Evolutionary conservation across 2,888 invertebrate genomes (phyloP).

Genomic region (Drosophila lutescens): DNA sequence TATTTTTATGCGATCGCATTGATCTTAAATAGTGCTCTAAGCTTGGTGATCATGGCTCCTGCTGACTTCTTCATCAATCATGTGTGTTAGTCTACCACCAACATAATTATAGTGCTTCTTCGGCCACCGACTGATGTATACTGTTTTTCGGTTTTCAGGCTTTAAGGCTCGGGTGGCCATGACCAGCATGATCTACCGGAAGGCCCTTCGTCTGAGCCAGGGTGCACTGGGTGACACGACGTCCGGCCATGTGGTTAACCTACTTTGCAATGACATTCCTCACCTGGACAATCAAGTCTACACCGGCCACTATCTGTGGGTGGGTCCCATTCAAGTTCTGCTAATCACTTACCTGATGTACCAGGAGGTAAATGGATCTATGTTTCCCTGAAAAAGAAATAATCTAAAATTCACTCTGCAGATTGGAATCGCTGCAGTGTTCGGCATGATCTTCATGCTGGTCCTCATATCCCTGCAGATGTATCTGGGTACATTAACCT

Average conservation of each 20-base stretch:
- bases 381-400: accelerated
- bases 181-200: constrained; percentile 89
- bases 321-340: constrained; percentile 87
- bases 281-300: constrained; percentile 85
- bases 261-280: constrained; percentile 97
- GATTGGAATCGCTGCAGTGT: constrained; percentile 86
- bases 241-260: constrained; percentile 91
- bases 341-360: constrained; percentile 92
- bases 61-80: constrained; percentile 80
- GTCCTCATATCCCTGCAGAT: constrained; percentile 91
- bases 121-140: too few species aligned
- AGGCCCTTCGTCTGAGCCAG: constrained; percentile 88
- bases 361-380: constrained; percentile 84
- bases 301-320: constrained; percentile 94
- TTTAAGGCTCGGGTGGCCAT: constrained; percentile 88
- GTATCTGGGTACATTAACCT: constrained; percentile 91
- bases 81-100: constrained; percentile 85
- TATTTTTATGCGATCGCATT: constrained; percentile 91
- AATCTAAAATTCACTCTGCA: constrained; percentile 67
- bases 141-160: neutral
- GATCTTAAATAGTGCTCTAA: constrained; percentile 89
- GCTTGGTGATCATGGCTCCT: constrained; percentile 84
- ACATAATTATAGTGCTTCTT: neutral
- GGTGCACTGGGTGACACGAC: constrained; percentile 91
- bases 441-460: constrained; percentile 86